Percentiles rank a stretch among this genome's conserved stretches.
phyloP scores from a whole-genome alignment of 2,113 vertebrate species.

The Penelope pileata region DNA sequence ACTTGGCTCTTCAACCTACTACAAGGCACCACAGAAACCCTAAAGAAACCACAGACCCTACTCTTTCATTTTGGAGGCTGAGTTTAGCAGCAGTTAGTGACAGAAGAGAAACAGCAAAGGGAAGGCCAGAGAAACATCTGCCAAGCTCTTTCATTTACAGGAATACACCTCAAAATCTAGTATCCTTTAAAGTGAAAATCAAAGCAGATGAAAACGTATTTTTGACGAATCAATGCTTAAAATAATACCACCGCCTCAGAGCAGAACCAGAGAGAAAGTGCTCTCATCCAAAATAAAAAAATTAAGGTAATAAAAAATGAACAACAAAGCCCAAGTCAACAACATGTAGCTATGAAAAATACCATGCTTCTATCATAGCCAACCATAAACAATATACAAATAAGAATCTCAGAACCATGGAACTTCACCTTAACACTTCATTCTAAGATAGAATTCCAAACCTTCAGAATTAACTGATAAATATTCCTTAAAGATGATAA shows the following conservation, averaged over 20 bases:
- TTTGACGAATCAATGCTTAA: not conserved
- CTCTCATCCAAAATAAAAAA: not conserved
- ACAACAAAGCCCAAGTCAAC: not conserved
- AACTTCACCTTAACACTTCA: not conserved
- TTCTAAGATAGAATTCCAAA: not conserved
- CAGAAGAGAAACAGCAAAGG: not conserved
- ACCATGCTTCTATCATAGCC: not conserved
- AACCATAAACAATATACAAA: not conserved
- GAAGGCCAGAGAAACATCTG: not conserved
- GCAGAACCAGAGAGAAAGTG: not conserved
- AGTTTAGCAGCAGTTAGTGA: not conserved
- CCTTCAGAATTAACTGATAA: not conserved
- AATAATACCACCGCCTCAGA: not conserved
- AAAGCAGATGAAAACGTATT: not conserved
- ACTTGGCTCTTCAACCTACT: not conserved
- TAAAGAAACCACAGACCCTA: not conserved
- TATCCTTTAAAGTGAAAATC: not conserved
- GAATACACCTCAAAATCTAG: not conserved
- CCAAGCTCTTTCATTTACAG: not conserved
- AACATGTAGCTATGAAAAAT: not conserved
- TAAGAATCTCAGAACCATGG: not conserved
- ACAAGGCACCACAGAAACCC: not conserved
- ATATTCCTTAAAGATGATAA: not conserved
- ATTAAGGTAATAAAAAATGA: not conserved
- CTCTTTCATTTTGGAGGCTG: not conserved